A percentile compares a stretch with the other conserved stretches of the same genome.
These are phyloP conservation scores for Myotis myotis DNA, from an alignment of 2,797 vertebrate genomes.

Conservation along the genomic window DNA sequence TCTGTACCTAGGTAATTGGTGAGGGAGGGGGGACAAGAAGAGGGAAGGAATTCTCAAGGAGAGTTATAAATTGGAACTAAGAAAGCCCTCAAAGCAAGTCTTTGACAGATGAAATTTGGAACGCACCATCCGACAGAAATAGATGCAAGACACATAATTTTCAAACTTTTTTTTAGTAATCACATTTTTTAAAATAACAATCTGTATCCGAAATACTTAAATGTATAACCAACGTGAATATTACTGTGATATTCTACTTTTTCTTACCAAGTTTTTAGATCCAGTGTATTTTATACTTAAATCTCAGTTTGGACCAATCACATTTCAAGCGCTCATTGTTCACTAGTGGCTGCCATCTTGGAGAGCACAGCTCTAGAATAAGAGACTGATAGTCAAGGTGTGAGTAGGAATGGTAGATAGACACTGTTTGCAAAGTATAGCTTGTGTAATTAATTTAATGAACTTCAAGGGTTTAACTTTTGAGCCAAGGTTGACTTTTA, in stretches of 20 bases:
- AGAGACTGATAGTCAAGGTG: background rate
- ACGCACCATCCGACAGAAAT: background rate
- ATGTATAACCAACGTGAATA: background rate
- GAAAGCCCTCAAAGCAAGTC: background rate
- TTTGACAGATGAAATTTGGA: background rate
- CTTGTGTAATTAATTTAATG: conserved; percentile 21
- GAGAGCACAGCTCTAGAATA: background rate
- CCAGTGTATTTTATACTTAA: background rate
- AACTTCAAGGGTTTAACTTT: background rate
- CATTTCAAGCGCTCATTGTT: background rate
- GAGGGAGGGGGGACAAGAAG: background rate
- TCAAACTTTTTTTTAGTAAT: background rate
- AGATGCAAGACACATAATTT: background rate
- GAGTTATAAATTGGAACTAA: background rate
- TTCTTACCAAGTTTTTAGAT: background rate
- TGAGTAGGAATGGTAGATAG: background rate
- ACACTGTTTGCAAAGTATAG: background rate
- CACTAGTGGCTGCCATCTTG: background rate
- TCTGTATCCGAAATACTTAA: background rate
- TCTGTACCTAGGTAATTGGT: background rate
- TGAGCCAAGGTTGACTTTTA: background rate
- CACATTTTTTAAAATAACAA: background rate
- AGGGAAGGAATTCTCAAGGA: background rate
- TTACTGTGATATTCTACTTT: background rate
- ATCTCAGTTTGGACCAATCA: background rate